phyloP scores from a whole-genome alignment of 2,888 invertebrate species.

The Nemoura dubitans region DNA sequence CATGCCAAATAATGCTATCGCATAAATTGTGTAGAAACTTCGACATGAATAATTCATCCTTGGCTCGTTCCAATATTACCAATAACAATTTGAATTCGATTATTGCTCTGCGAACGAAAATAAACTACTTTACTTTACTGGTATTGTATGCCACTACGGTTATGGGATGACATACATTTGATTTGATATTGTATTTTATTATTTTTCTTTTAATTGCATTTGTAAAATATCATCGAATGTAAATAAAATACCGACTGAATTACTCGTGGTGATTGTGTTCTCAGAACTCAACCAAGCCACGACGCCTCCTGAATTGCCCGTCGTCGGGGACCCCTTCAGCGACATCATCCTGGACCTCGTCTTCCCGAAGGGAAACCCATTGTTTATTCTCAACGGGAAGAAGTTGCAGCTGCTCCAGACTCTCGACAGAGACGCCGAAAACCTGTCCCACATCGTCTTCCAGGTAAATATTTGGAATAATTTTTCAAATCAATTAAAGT shows the following conservation, averaged over 20 bases:
- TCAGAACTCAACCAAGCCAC: slow-evolving; percentile 86
- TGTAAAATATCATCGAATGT: no score
- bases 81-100: no score
- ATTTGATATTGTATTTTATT: no score
- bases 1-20: neutral
- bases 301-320: slow-evolving; percentile 80
- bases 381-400: slow-evolving; percentile 85
- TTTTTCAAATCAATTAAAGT: neutral
- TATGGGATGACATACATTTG: no score
- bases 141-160: no score
- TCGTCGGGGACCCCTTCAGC: slow-evolving; percentile 82
- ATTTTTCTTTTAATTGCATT: no score
- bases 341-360: slow-evolving; percentile 81
- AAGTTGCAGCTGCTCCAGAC: slow-evolving; percentile 80
- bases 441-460: slow-evolving; percentile 87
- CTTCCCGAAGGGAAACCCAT: slow-evolving; percentile 80
- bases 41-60: neutral
- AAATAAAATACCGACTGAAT: no score
- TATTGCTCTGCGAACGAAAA: no score
- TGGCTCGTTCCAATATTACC: neutral
- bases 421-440: slow-evolving; percentile 85
- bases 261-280: slow-evolving; percentile 56
- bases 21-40: neutral
- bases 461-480: slow-evolving; percentile 71
- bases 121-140: no score